Conservation (phyloP, 2,888 invertebrate genomes). For the Scaptomyza polygonia region DNA sequence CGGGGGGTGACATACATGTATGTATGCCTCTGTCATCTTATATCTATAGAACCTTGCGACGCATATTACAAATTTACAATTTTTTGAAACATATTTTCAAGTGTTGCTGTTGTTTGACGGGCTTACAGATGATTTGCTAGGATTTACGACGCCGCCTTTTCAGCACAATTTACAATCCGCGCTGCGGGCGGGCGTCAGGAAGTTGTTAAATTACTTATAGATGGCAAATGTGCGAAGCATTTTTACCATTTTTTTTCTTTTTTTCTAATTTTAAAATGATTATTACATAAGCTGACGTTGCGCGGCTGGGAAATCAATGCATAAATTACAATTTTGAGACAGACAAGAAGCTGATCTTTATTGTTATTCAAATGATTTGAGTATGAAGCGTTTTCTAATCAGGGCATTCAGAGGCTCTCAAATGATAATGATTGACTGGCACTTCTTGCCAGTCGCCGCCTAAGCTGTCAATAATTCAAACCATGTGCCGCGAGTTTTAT, state of each 20-base stretch:
- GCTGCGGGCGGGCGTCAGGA: conserved; percentile 65
- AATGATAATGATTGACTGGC: conserved; percentile 74
- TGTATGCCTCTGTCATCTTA: conserved; percentile 12
- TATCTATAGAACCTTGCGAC: conserved; percentile 46
- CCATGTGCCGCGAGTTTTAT: conserved; percentile 64
- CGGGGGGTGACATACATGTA: conserved; percentile 46
- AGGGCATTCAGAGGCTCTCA: conserved; percentile 39
- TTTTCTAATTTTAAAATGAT: conserved; percentile 74
- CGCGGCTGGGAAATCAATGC: conserved; percentile 65
- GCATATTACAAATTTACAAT: conserved; percentile 71
- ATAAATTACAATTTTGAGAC: conserved; percentile 66
- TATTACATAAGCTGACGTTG: conserved; percentile 54
- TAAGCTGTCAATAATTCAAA: conserved; percentile 79
- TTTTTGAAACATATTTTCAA: conserved; percentile 76
- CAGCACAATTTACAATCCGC: conserved; percentile 65
- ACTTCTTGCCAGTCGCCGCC: conserved; percentile 24
- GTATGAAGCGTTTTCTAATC: conserved; percentile 46
- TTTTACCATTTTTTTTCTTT: conserved; percentile 25
- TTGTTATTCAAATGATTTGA: conserved; percentile 83
- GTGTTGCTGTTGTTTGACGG: conserved; percentile 58
- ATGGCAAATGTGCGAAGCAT: conserved; percentile 24
- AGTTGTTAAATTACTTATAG: conserved; percentile 69
- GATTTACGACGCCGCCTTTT: conserved; percentile 53
- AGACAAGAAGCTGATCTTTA: conserved; percentile 66
- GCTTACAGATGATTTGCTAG: conserved; percentile 71